phyloP scores from a whole-genome alignment of 2,888 invertebrate species.

The Chalcosyrphus nemorum region DNA sequence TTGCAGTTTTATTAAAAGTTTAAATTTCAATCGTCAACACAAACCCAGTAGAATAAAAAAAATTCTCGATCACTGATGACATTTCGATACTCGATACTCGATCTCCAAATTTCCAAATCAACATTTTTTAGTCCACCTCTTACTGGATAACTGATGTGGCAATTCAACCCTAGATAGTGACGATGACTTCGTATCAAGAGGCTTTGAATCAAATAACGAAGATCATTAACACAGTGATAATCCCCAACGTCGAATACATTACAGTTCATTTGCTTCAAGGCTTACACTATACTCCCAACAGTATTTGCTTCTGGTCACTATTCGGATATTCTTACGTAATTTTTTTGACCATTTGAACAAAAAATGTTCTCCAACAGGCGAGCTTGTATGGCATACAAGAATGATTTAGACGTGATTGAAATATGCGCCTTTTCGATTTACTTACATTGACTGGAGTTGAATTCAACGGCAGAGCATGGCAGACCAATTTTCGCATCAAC shows the following conservation, averaged over 20 bases:
- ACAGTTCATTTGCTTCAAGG: too few species aligned
- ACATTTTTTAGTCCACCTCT: too few species aligned
- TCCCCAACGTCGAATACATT: not conserved
- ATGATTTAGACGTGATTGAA: not conserved
- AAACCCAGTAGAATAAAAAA: too few species aligned
- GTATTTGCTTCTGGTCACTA: not conserved
- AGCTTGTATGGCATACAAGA: not conserved
- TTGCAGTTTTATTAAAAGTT: too few species aligned
- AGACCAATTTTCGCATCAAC: conserved; percentile 4
- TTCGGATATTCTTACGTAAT: not conserved
- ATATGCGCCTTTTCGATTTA: not conserved
- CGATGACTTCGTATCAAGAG: not conserved
- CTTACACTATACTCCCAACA: not conserved
- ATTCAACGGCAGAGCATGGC: not conserved
- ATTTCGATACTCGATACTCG: too few species aligned
- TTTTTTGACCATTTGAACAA: not conserved
- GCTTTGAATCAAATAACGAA: not conserved
- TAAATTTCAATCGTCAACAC: too few species aligned
- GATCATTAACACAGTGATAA: not conserved
- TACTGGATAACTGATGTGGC: too few species aligned
- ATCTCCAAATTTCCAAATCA: too few species aligned
- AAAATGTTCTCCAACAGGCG: not conserved
- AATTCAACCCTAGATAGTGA: not conserved
- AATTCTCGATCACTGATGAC: too few species aligned
- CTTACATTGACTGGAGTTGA: not conserved